A percentile compares a stretch with the other conserved stretches of the same genome.
Conservation (phyloP, 2,113 vertebrate species). For the Python bivittatus region DNA sequence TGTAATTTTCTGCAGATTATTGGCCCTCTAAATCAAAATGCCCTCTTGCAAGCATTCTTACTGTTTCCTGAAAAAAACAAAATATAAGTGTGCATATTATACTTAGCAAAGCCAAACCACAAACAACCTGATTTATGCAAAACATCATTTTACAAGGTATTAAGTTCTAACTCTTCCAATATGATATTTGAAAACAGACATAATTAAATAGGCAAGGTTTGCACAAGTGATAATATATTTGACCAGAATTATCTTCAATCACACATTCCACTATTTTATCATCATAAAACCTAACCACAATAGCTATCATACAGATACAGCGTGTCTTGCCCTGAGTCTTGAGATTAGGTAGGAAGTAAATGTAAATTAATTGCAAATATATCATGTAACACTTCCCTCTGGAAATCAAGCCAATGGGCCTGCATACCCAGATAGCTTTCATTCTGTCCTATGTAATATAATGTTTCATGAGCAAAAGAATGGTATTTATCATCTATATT, state of each 20-base stretch:
- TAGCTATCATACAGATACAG: background rate
- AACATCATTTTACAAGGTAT: background rate
- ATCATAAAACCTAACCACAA: background rate
- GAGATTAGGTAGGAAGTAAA: background rate
- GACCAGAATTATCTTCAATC: background rate
- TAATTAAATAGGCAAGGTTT: background rate
- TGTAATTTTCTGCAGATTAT: background rate
- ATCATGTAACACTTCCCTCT: background rate
- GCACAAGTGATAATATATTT: background rate
- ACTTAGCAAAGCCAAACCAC: background rate
- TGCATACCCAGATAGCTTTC: background rate
- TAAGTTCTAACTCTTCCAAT: background rate
- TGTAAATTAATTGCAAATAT: background rate
- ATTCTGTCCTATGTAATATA: background rate
- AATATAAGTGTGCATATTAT: background rate
- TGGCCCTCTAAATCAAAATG: background rate
- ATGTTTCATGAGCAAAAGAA: background rate
- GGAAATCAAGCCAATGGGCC: background rate
- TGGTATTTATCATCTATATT: background rate
- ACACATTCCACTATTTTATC: background rate
- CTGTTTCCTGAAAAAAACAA: background rate
- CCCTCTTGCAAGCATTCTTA: background rate
- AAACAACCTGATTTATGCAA: background rate
- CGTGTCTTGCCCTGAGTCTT: background rate
- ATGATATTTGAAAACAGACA: background rate